Conservation (phyloP, 1,140 invertebrate genomes). For the Zaprionus tsacasi region DNA sequence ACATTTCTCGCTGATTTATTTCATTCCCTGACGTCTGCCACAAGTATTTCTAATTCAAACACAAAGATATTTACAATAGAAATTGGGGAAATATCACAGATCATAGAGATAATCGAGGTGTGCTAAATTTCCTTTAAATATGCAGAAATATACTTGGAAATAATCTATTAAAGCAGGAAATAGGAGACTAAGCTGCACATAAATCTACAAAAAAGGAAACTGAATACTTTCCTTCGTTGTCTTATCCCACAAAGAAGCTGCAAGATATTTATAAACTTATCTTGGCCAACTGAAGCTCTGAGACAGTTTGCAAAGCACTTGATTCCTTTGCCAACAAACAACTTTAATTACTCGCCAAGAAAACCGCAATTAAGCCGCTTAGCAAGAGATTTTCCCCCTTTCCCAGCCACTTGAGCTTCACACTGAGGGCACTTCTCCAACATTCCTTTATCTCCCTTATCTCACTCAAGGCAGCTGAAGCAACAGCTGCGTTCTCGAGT, state of each 20-base stretch:
- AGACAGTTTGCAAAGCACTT: constrained; percentile 38
- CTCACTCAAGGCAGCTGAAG: constrained; percentile 2
- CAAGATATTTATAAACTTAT: too few species aligned
- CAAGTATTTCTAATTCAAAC: neutral
- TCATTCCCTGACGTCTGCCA: neutral
- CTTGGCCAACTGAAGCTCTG: neutral
- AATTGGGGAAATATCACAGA: neutral
- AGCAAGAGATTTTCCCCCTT: neutral
- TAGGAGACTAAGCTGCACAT: too few species aligned
- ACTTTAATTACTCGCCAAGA: constrained; percentile 24
- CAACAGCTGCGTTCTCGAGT: constrained; percentile 6
- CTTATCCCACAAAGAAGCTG: too few species aligned
- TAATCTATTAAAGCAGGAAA: neutral
- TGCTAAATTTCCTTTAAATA: too few species aligned
- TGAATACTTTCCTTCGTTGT: too few species aligned
- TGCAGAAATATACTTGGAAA: neutral
- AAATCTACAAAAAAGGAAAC: too few species aligned
- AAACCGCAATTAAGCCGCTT: constrained; percentile 52
- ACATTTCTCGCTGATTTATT: neutral
- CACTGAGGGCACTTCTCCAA: constrained; percentile 17
- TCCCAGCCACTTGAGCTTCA: constrained; percentile 24
- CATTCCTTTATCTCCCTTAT: constrained; percentile 13
- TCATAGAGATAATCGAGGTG: neutral
- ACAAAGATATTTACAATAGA: neutral
- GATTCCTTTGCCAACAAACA: constrained; percentile 23